Conservation (phyloP, 2,113 vertebrate species). For the Actinemys pallida region DNA sequence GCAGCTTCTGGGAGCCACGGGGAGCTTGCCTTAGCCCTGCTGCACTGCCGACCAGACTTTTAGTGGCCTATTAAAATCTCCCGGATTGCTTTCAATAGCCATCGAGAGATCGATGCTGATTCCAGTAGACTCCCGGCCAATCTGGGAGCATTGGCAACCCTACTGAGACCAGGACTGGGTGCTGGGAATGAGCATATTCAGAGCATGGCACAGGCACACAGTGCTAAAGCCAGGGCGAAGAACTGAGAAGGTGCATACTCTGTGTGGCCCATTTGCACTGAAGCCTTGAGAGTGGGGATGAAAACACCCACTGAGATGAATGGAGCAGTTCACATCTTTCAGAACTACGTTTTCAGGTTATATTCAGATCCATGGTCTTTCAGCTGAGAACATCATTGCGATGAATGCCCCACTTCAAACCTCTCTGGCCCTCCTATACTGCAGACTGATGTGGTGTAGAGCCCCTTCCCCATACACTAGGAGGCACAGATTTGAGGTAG, state of each 20-base stretch:
- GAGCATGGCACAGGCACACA: not conserved
- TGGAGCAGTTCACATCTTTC: not conserved
- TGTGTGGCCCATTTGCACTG: not conserved
- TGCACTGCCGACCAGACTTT: too few relatives aligned
- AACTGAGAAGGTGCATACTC: not conserved
- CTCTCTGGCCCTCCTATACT: not conserved
- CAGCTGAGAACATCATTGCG: too few relatives aligned
- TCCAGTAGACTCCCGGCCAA: too few relatives aligned
- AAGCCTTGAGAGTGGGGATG: not conserved
- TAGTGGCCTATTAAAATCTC: too few relatives aligned
- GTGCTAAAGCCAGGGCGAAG: not conserved
- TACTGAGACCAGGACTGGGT: not conserved
- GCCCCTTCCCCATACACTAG: too few relatives aligned
- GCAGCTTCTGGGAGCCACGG: too few relatives aligned
- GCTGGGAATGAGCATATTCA: not conserved
- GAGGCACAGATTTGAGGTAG: too few relatives aligned
- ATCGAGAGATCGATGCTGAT: too few relatives aligned
- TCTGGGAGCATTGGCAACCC: too few relatives aligned
- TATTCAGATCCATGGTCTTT: not conserved
- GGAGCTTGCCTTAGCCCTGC: too few relatives aligned
- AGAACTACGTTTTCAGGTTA: too few relatives aligned
- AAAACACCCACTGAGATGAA: not conserved
- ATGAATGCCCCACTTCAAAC: not conserved
- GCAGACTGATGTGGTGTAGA: not conserved
- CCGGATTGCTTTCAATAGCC: too few relatives aligned